These are phyloP conservation scores for Drosophila nr. medialis DNA, from an alignment of 2,888 invertebrate genomes.

Conservation along the genomic window DNA sequence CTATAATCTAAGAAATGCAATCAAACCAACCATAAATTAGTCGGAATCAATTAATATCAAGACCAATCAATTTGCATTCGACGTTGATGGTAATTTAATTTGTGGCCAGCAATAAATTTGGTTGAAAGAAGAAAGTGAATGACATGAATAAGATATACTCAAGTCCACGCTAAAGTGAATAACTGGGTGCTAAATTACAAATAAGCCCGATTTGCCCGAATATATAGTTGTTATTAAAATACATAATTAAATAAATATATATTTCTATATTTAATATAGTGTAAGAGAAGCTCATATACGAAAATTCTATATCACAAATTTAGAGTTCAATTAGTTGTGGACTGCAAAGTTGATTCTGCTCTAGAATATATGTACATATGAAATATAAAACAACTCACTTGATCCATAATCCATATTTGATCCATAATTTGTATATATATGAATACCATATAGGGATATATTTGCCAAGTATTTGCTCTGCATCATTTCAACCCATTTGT, in stretches of 20 bases:
- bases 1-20: constrained; percentile 11
- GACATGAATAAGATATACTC: constrained; percentile 7
- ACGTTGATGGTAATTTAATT: constrained; percentile 57
- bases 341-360: background rate
- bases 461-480: background rate
- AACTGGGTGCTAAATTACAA: background rate
- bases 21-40: constrained; percentile 25
- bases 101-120: constrained; percentile 44
- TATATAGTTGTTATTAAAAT: background rate
- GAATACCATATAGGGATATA: background rate
- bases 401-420: background rate
- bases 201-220: background rate
- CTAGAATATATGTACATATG: background rate
- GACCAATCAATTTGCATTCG: constrained; percentile 42
- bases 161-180: background rate
- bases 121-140: constrained; percentile 14
- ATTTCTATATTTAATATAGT: background rate
- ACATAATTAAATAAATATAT: background rate
- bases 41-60: constrained; percentile 35
- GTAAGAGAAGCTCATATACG: background rate
- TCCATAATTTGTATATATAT: background rate
- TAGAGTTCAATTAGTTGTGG: background rate
- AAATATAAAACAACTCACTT: background rate
- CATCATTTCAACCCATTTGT: background rate
- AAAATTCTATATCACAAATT: background rate